Evolutionary conservation across 2,113 vertebrate genomes (phyloP), one percentile per base, ranked within the genome.

Genomic region (Promerops cafer): DNA sequence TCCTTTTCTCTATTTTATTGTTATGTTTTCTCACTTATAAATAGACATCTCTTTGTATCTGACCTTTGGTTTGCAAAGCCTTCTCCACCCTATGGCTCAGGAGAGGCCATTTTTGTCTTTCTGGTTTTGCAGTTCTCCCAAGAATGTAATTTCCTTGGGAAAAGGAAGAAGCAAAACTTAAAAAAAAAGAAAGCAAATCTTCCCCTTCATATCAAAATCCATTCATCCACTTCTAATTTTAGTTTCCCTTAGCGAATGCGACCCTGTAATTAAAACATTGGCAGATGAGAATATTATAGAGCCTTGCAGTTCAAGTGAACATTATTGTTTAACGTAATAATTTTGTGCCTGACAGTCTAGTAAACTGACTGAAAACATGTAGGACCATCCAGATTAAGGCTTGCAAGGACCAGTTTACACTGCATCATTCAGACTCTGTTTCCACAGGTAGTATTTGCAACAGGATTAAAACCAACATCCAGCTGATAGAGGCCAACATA

Each of bases 191-290:
- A 47, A 94, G 27, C 81, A 97, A 95, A 94, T 94, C 84, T 93
- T 94, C 84, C 81, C 95, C 64, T 97, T 97, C 87, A 20, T 97
- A 98, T 98, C 92, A 97, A 97, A 98, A 97, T 97, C 92, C 96
- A 95, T 95, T 95, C 69, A 97, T 93, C 79, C 93, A 91, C 87
- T 97, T 97, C 97, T 97, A 98, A 98, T 94, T 98, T 98, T 98
- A 98, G 98, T 88, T 96, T 94, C 89, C 93, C 83, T 93, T 91
- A 88, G 84, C 0, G 4, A 97, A 90, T 15, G 14, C n/a, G 65
- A 97, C 66, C 85, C 95, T 97, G 92, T 97, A 98, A 98, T 98
- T 97, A 98, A 97, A 98, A 97, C 75, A 94, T 87, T 96, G 97
- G 97, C 93, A 96, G 94, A 97, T 98, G 97, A 95, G 95, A 94